Evolutionary conservation across 2,888 invertebrate species (phyloP).

Genomic region (Lepidochrysops patricia): DNA sequence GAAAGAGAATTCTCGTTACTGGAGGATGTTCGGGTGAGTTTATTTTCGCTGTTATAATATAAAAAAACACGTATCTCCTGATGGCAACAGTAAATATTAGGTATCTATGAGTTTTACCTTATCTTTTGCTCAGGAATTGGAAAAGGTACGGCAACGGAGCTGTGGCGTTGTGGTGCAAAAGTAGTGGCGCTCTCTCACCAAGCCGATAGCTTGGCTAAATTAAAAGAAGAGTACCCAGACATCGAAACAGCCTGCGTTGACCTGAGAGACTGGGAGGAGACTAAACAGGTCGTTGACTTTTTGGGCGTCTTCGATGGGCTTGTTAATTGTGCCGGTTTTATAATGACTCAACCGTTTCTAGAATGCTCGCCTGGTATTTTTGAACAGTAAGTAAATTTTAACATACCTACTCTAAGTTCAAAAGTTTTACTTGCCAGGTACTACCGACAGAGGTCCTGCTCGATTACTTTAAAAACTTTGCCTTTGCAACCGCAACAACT

Average conservation of each 20-base stretch:
- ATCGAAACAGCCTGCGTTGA: conserved; percentile 80
- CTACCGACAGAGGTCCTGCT: too few relatives aligned
- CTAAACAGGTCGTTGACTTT: conserved; percentile 68
- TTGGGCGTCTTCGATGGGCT: conserved; percentile 83
- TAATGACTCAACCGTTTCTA: conserved; percentile 79
- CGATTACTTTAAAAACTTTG: too few relatives aligned
- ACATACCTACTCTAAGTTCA: too few relatives aligned
- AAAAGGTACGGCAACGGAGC: conserved; percentile 77
- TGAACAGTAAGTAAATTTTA: conserved; percentile 74
- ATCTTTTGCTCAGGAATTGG: conserved; percentile 75
- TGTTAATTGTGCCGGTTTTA: conserved; percentile 91
- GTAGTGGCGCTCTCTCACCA: conserved; percentile 85
- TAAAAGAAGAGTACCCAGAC: conserved; percentile 75
- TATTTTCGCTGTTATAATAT: background rate
- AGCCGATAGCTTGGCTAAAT: conserved; percentile 73
- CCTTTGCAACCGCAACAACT: too few relatives aligned
- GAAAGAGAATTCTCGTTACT: conserved; percentile 87
- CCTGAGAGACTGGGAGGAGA: conserved; percentile 82
- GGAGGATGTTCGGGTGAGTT: conserved; percentile 87
- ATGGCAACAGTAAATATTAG: background rate
- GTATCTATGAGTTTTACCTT: background rate
- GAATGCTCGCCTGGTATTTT: conserved; percentile 80
- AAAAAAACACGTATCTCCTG: background rate
- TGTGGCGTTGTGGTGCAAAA: conserved; percentile 79
- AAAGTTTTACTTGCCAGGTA: too few relatives aligned